Evolutionary conservation across 2,797 vertebrate species (phyloP), one percentile per base, ranked within the genome.

Genomic region (Furcifer pardalis): DNA sequence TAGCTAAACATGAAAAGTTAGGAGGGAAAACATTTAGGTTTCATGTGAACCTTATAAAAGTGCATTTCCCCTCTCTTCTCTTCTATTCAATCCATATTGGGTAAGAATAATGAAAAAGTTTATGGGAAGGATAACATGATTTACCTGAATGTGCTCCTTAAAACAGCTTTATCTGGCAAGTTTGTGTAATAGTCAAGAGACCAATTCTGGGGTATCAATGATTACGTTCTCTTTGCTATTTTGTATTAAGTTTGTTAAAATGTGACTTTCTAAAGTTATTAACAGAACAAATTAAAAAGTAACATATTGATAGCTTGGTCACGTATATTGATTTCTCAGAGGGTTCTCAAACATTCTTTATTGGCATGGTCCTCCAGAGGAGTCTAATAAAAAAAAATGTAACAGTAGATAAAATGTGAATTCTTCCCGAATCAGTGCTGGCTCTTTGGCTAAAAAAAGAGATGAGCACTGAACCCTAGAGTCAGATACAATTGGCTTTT

Each of bases 241-340:
- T 77, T 80, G 1, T 82, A 10, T n/a, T 63, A 7, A 2, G 0
- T 46, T 27, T 79, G 59, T 15, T 83, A 73, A 82, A 86, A 2
- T 30, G 0, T 73, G 59, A 68, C 79, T 72, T 76, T 81, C 6
- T 60, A 3, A 76, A 71, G 78, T 60, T 77, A 56, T 77, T 81
- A 75, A 30, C 60, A 68, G 83, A 82, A 59, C 0, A 0, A 1
- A 73, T 5, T 74, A 69, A 71, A 79, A 79, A 1, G 0, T 44
- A 79, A 12, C 4, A 35, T 60, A 40, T 15, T 7, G 65, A 19
- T 82, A 32, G 87, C 63, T 42, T 76, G 42, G 56, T 74, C 68
- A 15, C 52, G 4, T n/a, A 37, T 84, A 42, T 4, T 86, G 19
- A 66, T 81, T 88, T 89, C 49, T 83, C 30, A 49, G 63, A 49